Conservation (phyloP, 1,140 invertebrate species). For the Amyelois transitella region DNA sequence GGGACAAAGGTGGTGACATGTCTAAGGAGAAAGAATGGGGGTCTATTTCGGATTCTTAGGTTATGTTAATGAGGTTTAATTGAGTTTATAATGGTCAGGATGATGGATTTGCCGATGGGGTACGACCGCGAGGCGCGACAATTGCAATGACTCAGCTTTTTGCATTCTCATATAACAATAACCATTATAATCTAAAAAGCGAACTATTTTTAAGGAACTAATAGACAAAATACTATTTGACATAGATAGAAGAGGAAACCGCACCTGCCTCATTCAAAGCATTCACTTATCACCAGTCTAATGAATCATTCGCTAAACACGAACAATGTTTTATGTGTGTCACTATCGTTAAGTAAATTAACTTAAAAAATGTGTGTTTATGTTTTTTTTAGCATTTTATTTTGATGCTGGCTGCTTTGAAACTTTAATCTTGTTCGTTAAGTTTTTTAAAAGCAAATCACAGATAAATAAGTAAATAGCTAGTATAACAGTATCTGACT, state of each 20-base stretch:
- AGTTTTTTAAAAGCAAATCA: background rate
- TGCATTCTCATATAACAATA: background rate
- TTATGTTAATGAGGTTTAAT: conserved; percentile 72
- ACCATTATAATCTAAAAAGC: background rate
- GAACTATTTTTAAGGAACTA: background rate
- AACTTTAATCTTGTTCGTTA: background rate
- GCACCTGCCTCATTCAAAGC: conserved; percentile 2
- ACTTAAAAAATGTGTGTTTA: background rate
- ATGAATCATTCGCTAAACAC: conserved; percentile 1
- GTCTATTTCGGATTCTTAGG: conserved; percentile 27
- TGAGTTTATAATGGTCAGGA: conserved; percentile 65
- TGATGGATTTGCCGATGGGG: conserved; percentile 44
- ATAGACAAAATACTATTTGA: background rate
- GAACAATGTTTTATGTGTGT: conserved; percentile 4
- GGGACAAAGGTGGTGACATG: conserved; percentile 70
- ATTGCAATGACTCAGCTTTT: conserved; percentile 48
- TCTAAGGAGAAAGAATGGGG: conserved; percentile 44
- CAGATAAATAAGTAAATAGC: background rate
- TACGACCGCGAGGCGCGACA: conserved; percentile 42
- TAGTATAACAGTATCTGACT: too few relatives aligned
- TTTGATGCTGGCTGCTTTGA: background rate
- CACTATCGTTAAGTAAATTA: conserved; percentile 20
- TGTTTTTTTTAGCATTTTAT: background rate
- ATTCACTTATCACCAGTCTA: conserved; percentile 1
- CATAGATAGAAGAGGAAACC: conserved; percentile 1